Percentiles rank a stretch among this genome's conserved stretches.
phyloP scores from a whole-genome alignment of 2,797 vertebrate genomes.

The Sparus aurata region DNA sequence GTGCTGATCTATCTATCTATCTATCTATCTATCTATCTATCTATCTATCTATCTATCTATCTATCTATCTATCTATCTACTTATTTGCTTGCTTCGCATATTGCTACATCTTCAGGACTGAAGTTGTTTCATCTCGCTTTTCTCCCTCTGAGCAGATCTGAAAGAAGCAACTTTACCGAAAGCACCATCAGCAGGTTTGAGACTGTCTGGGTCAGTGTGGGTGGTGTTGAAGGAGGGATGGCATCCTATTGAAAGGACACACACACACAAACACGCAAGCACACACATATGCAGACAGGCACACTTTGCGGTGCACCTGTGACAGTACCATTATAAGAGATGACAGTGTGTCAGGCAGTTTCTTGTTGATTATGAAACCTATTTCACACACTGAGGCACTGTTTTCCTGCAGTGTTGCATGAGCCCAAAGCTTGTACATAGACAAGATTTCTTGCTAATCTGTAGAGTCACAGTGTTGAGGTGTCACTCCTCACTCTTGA shows the following conservation, averaged over 20 bases:
- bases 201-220: constrained; percentile 71
- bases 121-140: constrained; percentile 21
- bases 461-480: constrained; percentile 17
- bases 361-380: constrained; percentile 79
- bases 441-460: constrained; percentile 1
- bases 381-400: constrained; percentile 59
- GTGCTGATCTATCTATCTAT: constrained; percentile 1
- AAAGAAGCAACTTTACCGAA: constrained; percentile 48
- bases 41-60: constrained; percentile 6
- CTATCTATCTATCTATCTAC: constrained; percentile 3
- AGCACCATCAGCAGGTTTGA: constrained; percentile 66
- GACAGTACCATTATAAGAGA: constrained; percentile 69
- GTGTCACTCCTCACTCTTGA: constrained; percentile 18
- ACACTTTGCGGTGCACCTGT: constrained; percentile 71
- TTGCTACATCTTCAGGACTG: neutral
- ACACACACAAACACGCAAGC: constrained; percentile 37
- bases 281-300: constrained; percentile 32
- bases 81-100: neutral
- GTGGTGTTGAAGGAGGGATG: constrained; percentile 64
- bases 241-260: constrained; percentile 42
- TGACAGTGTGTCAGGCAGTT: constrained; percentile 70
- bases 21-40: constrained; percentile 11
- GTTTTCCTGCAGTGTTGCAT: constrained; percentile 44
- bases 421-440: constrained; percentile 27
- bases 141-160: constrained; percentile 38